phyloP scores from a whole-genome alignment of 2,113 vertebrate genomes.

The Rhinogobius similis region DNA sequence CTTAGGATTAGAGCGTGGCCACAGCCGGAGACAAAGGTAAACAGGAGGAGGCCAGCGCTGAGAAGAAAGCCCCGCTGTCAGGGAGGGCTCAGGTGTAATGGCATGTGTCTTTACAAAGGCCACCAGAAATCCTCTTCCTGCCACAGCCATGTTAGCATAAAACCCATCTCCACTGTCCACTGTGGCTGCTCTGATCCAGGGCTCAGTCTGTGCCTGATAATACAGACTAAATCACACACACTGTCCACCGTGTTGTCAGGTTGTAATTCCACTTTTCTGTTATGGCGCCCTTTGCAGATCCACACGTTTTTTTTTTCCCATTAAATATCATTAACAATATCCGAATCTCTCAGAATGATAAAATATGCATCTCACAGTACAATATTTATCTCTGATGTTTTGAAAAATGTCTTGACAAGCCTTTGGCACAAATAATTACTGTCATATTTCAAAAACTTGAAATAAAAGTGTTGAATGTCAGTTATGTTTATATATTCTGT shows the following conservation, averaged over 20 bases:
- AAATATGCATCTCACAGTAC: no score
- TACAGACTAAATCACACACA: no score
- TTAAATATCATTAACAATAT: no score
- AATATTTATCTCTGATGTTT: no score
- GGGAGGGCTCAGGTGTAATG: constrained; percentile 34
- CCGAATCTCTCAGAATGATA: no score
- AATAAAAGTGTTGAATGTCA: no score
- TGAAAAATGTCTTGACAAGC: no score
- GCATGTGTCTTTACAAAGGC: constrained; percentile 50
- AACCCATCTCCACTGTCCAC: constrained; percentile 39
- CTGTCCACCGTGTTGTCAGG: not conserved
- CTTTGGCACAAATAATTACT: no score
- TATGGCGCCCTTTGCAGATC: no score
- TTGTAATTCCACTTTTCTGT: not conserved
- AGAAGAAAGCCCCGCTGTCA: constrained; percentile 3
- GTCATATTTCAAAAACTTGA: no score
- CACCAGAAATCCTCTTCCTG: constrained; percentile 37
- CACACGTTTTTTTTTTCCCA: no score
- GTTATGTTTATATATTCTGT: no score
- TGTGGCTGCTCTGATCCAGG: constrained; percentile 11
- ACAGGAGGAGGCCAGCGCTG: constrained; percentile 24
- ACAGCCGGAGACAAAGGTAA: constrained; percentile 46
- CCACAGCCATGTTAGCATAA: constrained; percentile 45
- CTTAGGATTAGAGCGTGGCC: constrained; percentile 27
- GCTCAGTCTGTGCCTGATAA: constrained; percentile 40